Evolutionary conservation across 2,888 invertebrate genomes (phyloP).

Genomic region (Eretmocerus hayati): DNA sequence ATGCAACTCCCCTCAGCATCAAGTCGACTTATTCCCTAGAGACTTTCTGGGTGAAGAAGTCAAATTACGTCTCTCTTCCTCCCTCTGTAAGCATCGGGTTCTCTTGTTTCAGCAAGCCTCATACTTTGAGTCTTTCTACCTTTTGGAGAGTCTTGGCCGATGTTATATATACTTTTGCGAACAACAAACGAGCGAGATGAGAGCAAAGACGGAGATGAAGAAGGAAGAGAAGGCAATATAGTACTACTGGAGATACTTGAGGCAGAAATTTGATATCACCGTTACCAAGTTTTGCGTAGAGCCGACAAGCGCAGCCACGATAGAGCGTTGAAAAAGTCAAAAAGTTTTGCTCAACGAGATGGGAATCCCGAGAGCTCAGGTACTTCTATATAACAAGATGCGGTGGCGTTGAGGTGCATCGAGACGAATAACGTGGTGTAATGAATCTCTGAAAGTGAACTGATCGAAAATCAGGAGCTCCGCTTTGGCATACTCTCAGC

Average conservation of each 20-base stretch:
- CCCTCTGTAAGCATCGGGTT: background rate
- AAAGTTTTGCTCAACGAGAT: background rate
- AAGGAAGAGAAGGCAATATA: too few relatives aligned
- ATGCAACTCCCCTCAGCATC: background rate
- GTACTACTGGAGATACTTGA: conserved; percentile 6
- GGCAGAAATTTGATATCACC: conserved; percentile 10
- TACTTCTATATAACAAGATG: too few relatives aligned
- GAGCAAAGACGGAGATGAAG: too few relatives aligned
- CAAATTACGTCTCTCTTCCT: conserved; percentile 10
- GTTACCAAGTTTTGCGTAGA: conserved; percentile 4
- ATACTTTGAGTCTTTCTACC: background rate
- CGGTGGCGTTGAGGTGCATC: too few relatives aligned
- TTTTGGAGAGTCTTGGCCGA: too few relatives aligned
- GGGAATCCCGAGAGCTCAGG: too few relatives aligned
- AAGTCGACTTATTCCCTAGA: too few relatives aligned
- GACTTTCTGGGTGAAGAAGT: conserved; percentile 2
- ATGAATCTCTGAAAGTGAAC: too few relatives aligned
- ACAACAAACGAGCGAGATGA: conserved; percentile 5
- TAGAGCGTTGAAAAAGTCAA: background rate
- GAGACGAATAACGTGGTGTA: too few relatives aligned
- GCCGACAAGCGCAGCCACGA: background rate
- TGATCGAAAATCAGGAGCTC: too few relatives aligned
- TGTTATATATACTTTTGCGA: conserved; percentile 6
- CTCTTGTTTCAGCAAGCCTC: background rate
- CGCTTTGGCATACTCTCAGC: too few relatives aligned